Conservation (phyloP, 2,888 invertebrate species). For the Piscicola geometra region DNA sequence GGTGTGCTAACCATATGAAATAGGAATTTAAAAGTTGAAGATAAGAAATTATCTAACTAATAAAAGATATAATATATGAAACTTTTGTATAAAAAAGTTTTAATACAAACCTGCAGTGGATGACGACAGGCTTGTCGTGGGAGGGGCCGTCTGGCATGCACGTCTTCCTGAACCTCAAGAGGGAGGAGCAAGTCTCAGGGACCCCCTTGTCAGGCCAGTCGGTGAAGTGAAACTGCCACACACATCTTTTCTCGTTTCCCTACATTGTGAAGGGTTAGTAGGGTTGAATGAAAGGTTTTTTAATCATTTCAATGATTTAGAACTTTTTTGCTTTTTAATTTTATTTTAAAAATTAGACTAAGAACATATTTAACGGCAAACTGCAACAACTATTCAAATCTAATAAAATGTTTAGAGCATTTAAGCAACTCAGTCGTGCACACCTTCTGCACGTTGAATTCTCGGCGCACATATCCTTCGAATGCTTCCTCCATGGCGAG, state of each 20-base stretch:
- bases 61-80: too few relatives aligned
- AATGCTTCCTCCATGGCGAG: background rate
- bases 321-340: too few relatives aligned
- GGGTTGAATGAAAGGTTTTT: background rate
- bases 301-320: background rate
- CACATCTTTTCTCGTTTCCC: slow-evolving; percentile 39
- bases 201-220: slow-evolving; percentile 56
- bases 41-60: too few relatives aligned
- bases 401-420: too few relatives aligned
- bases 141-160: background rate
- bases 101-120: slow-evolving; percentile 42
- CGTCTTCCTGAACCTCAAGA: slow-evolving; percentile 43
- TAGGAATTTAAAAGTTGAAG: too few relatives aligned
- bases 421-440: too few relatives aligned
- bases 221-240: slow-evolving; percentile 54
- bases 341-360: too few relatives aligned
- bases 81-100: too few relatives aligned
- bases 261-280: too few relatives aligned
- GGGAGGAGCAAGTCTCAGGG: slow-evolving; percentile 45
- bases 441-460: slow-evolving; percentile 25
- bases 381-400: too few relatives aligned
- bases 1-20: too few relatives aligned
- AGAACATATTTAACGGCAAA: too few relatives aligned
- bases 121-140: slow-evolving; percentile 28
- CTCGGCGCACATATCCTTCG: slow-evolving; percentile 14